These are phyloP conservation scores for Campylomormyrus numenius DNA, from an alignment of 2,113 vertebrate genomes.

Conservation along the genomic window DNA sequence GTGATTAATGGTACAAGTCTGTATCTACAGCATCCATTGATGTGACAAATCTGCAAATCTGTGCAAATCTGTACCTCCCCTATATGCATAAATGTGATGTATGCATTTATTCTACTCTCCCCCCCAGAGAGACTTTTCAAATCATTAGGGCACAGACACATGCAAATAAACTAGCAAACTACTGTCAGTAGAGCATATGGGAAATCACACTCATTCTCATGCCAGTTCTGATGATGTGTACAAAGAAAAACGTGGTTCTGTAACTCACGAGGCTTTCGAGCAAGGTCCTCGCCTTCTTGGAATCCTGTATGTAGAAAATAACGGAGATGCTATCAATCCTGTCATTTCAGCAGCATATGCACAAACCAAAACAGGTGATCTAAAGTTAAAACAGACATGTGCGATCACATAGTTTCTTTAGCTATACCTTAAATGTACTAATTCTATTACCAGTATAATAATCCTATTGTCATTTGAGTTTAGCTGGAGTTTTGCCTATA, in stretches of 20 bases:
- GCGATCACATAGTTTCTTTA: not conserved
- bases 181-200: not conserved
- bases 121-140: not conserved
- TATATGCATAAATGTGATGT: not conserved
- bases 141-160: not conserved
- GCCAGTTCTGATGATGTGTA: not conserved
- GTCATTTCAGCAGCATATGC: not conserved
- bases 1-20: not conserved
- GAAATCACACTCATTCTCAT: not conserved
- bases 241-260: not conserved
- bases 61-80: not conserved
- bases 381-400: not conserved
- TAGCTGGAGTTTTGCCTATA: not conserved
- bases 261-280: constrained; percentile 5
- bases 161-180: not conserved
- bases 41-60: not conserved
- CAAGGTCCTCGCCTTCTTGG: not conserved
- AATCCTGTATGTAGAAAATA: not conserved
- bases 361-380: not conserved
- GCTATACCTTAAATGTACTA: not conserved
- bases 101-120: not conserved
- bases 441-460: not conserved
- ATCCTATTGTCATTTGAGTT: not conserved
- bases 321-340: not conserved
- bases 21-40: not conserved